Evolutionary conservation across 2,888 invertebrate genomes (phyloP), one percentile per base, ranked within the genome.

Genomic region (Unio pictorum): DNA sequence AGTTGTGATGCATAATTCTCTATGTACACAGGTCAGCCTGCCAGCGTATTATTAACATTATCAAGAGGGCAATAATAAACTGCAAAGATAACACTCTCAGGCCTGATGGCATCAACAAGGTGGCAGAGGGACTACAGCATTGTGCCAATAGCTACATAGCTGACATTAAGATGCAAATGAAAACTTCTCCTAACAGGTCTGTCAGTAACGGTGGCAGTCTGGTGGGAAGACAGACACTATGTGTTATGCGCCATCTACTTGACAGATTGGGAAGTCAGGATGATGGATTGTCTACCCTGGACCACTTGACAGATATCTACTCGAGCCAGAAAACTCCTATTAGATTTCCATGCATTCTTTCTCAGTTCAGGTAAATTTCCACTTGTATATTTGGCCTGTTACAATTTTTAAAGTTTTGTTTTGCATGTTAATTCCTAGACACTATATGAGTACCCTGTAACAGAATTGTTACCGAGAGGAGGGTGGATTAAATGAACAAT

Each of bases 301-400:
- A 75, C 64, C 76, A 67, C 61, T 72, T 74, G 64, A 79, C 68
- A 73, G 86, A 86, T 68, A 76, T 79, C 20, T 80, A 82, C 64
- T 82, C 84, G 28, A 84, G 83, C 73, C 86, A 86, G 72, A 81
- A 78, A 55, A 87, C 86, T 20, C 87, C 87, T 3, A 66, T 86
- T 11, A 67, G 85, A 54, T 81, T 87, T 59, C 85, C 83, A 11
- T 83, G 81, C 15, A 74, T 87, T 3, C 66, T 87, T 34, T 84
- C 87, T n/a, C 83, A 86, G 67, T 87, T 86, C 78, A 87, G 86
- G 87, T 86, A 58, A 15, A 61, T 68, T 45, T 20, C 28, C 30
- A 26, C 45, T 23, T 56, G 26, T 45, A 45, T 45, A 57, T 26
- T 67, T 59, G 30, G 6, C 28, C 20, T 30, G 8, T 20, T 26